These are phyloP conservation scores for Caenorhabditis parvicauda DNA, from an alignment of 2,888 invertebrate species.

Conservation along the genomic window DNA sequence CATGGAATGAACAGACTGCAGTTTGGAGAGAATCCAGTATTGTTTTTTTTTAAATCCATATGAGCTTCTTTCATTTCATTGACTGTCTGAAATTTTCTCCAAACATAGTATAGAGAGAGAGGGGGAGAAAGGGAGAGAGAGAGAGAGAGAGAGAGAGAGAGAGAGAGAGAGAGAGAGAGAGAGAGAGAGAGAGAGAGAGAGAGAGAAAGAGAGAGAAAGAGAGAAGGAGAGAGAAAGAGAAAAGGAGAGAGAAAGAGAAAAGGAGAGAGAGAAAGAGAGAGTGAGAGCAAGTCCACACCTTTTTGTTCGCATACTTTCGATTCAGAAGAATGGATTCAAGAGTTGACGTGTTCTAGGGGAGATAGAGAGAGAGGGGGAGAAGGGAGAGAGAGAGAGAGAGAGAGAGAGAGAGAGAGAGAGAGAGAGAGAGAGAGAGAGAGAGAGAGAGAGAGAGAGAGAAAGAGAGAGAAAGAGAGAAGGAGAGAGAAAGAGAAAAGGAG, in stretches of 20 bases:
- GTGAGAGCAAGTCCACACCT: constrained; percentile 5
- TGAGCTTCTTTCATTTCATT: too few relatives aligned
- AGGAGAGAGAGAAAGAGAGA: neutral
- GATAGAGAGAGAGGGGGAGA: neutral
- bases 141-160: too few relatives aligned
- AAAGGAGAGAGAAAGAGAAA: constrained; percentile 5
- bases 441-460: neutral
- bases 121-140: too few relatives aligned
- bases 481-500: neutral
- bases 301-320: neutral
- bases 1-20: too few relatives aligned
- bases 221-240: neutral
- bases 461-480: neutral
- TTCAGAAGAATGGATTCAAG: neutral
- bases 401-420: neutral
- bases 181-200: too few relatives aligned
- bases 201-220: too few relatives aligned
- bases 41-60: too few relatives aligned
- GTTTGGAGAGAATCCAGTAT: too few relatives aligned
- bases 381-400: neutral
- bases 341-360: constrained; percentile 6
- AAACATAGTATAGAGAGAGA: too few relatives aligned
- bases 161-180: too few relatives aligned
- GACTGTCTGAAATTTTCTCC: too few relatives aligned
- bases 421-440: neutral